These are phyloP conservation scores for Labrus mixtus DNA, from an alignment of 2,113 vertebrate species.

Conservation along the genomic window DNA sequence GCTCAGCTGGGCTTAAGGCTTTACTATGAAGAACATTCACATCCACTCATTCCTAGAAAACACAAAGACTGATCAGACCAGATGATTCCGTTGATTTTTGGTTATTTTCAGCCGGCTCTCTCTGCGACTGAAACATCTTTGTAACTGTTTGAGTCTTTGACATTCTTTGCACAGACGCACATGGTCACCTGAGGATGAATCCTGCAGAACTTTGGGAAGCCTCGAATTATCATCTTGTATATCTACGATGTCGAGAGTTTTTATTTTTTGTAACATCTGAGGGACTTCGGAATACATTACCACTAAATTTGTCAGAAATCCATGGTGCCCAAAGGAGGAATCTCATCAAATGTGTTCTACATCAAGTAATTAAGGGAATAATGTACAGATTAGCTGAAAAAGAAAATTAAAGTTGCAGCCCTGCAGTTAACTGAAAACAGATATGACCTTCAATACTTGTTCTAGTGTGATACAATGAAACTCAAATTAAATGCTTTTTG, in stretches of 20 bases:
- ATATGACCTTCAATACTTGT: background rate
- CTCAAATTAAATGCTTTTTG: too few relatives aligned
- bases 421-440: background rate
- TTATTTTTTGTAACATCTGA: too few relatives aligned
- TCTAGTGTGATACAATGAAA: too few relatives aligned
- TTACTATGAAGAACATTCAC: constrained; percentile 21
- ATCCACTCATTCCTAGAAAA: constrained; percentile 16
- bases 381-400: too few relatives aligned
- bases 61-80: constrained; percentile 1
- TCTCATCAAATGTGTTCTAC: too few relatives aligned
- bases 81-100: background rate
- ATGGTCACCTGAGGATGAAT: background rate
- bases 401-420: background rate
- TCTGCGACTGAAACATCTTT: constrained; percentile 7
- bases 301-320: too few relatives aligned
- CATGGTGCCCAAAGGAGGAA: too few relatives aligned
- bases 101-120: background rate
- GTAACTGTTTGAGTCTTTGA: background rate
- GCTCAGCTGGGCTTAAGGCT: background rate
- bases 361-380: too few relatives aligned
- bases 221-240: too few relatives aligned
- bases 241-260: too few relatives aligned
- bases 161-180: background rate
- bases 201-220: background rate
- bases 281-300: too few relatives aligned